A percentile compares a stretch with the other conserved stretches of the same genome.
These are phyloP conservation scores for Corythornis madagascariensis DNA, from an alignment of 2,113 vertebrate genomes.

Conservation along the genomic window DNA sequence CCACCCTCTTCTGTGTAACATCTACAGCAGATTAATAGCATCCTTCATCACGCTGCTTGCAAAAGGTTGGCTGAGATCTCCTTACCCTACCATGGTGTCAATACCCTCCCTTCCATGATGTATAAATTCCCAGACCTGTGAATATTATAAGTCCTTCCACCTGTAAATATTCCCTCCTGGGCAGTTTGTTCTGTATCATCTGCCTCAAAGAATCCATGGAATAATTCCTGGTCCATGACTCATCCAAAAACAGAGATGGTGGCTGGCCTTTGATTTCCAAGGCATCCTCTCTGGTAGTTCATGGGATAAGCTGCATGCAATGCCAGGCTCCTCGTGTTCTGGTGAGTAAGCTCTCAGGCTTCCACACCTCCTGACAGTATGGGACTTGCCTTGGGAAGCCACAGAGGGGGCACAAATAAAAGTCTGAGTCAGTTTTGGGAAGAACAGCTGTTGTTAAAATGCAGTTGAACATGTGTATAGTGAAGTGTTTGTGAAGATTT, in stretches of 20 bases:
- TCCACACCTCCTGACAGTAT: background rate
- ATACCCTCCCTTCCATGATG: background rate
- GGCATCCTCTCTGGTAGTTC: background rate
- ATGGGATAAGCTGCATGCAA: background rate
- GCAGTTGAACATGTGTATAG: background rate
- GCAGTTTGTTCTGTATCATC: background rate
- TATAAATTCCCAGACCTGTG: background rate
- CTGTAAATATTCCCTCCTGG: background rate
- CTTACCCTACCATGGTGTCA: background rate
- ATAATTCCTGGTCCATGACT: background rate
- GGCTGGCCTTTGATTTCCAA: background rate
- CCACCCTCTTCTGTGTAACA: accelerated
- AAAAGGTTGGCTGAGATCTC: background rate
- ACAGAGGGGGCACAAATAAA: background rate
- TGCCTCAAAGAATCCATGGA: background rate
- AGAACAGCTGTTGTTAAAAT: background rate
- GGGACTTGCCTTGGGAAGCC: background rate
- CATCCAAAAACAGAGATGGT: background rate
- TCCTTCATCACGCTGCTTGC: background rate
- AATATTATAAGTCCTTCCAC: background rate
- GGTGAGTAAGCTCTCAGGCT: background rate
- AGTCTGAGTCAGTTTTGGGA: background rate
- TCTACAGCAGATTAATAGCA: background rate
- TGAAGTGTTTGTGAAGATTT: background rate
- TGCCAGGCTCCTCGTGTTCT: background rate